A percentile compares a stretch with the other conserved stretches of the same genome.
phyloP scores from a whole-genome alignment of 2,113 vertebrate genomes.

The Xenopus borealis region DNA sequence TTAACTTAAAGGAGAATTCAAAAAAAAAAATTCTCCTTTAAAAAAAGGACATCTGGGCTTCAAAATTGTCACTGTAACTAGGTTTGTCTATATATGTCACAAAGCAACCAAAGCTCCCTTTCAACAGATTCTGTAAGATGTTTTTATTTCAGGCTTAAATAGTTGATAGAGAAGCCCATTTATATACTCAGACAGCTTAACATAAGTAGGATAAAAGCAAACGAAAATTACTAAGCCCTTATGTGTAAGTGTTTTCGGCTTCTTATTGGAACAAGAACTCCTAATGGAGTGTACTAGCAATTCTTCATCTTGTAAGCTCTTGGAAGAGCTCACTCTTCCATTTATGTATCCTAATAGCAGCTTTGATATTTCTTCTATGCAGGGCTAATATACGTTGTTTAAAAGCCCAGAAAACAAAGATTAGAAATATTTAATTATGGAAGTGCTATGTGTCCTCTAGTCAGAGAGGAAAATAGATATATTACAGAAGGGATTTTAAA shows the following conservation, averaged over 20 bases:
- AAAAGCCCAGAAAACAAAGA: not conserved
- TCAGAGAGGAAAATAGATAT: not conserved
- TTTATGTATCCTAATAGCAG: not conserved
- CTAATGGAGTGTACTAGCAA: not conserved
- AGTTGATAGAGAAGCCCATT: slow-evolving; percentile 2
- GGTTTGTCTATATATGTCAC: not conserved
- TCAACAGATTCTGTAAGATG: slow-evolving; percentile 1
- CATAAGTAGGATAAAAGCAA: not conserved
- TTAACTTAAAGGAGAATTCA: no score
- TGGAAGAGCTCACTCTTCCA: not conserved
- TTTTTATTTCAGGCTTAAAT: not conserved
- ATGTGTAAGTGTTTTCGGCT: not conserved
- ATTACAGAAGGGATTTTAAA: not conserved
- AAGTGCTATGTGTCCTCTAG: not conserved
- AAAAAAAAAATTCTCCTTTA: no score
- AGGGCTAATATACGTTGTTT: slow-evolving; percentile 15
- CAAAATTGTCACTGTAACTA: not conserved
- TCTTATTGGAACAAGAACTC: not conserved
- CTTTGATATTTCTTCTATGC: slow-evolving; percentile 16
- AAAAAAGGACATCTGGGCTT: no score
- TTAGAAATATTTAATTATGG: slow-evolving; percentile 8
- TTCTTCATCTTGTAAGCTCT: not conserved
- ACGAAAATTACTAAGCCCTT: not conserved
- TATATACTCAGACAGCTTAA: not conserved
- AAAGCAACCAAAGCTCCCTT: not conserved